phyloP scores from a whole-genome alignment of 2,113 vertebrate genomes.

The Trachemys scripta region DNA sequence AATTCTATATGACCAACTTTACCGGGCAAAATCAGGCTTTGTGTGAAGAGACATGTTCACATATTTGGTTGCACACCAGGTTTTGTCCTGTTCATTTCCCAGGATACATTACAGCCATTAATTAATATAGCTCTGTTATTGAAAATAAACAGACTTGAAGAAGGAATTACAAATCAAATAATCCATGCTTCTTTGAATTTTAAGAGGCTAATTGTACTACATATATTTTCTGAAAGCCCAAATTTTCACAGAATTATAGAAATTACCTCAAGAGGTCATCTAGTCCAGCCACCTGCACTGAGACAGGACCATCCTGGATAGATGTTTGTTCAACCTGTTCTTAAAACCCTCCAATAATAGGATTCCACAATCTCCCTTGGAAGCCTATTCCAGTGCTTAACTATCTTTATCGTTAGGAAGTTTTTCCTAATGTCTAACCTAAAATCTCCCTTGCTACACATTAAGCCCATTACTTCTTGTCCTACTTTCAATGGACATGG shows the following conservation, averaged over 20 bases:
- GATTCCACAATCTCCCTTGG: not conserved
- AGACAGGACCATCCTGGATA: not conserved
- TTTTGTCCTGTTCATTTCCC: not conserved
- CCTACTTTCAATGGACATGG: not conserved
- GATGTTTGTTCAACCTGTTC: not conserved
- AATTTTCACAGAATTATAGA: not conserved
- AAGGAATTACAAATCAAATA: conserved; percentile 36
- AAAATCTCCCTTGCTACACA: not conserved
- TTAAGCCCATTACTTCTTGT: not conserved
- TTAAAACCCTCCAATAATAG: not conserved
- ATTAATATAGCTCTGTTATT: not conserved
- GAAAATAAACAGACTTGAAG: conserved; percentile 29
- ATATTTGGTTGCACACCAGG: not conserved
- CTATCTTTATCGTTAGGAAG: not conserved
- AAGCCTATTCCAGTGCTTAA: not conserved
- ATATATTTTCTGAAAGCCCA: not conserved
- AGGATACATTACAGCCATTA: not conserved
- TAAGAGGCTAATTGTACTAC: conserved; percentile 21
- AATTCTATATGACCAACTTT: not conserved
- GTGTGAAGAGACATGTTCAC: fast-evolving
- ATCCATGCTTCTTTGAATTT: conserved; percentile 1
- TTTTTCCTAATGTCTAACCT: not conserved
- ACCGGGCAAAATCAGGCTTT: not conserved
- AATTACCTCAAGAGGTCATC: not conserved
- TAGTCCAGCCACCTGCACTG: not conserved